A percentile compares a stretch with the other conserved stretches of the same genome.
These are phyloP conservation scores for Ochotona princeps DNA, from an alignment of 2,113 vertebrate species.

Conservation along the genomic window DNA sequence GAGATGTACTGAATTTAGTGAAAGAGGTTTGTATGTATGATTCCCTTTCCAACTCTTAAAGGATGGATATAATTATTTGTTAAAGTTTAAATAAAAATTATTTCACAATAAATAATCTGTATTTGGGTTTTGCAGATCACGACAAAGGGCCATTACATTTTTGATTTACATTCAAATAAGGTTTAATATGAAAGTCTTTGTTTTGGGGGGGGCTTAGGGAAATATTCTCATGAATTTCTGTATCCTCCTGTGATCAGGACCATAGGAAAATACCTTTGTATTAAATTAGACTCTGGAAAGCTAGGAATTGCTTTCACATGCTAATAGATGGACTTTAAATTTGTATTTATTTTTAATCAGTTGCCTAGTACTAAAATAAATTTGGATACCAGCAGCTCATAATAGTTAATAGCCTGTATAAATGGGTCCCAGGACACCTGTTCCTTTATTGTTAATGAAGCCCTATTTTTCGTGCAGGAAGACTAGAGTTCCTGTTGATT, in stretches of 20 bases:
- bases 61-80: background rate
- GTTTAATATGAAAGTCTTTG: slow-evolving; percentile 28
- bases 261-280: slow-evolving; percentile 65
- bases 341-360: slow-evolving; percentile 78
- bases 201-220: slow-evolving; percentile 41
- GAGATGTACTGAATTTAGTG: slow-evolving; percentile 3
- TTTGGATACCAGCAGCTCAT: slow-evolving; percentile 69
- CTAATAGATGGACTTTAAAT: slow-evolving; percentile 69
- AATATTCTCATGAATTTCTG: slow-evolving; percentile 19
- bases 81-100: slow-evolving; percentile 56
- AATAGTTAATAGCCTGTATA: slow-evolving; percentile 75
- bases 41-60: slow-evolving; percentile 10
- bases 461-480: slow-evolving; percentile 72
- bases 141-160: background rate
- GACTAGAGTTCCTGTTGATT: slow-evolving; percentile 77
- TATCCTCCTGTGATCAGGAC: slow-evolving; percentile 45
- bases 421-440: slow-evolving; percentile 72
- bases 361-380: slow-evolving; percentile 77
- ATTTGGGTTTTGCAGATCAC: slow-evolving; percentile 53
- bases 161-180: slow-evolving; percentile 14
- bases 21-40: background rate
- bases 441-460: slow-evolving; percentile 77
- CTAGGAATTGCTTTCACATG: slow-evolving; percentile 67
- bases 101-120: slow-evolving; percentile 29
- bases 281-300: slow-evolving; percentile 61